A percentile compares a stretch with the other conserved stretches of the same genome.
These are phyloP conservation scores for Tonatia bakeri DNA, from an alignment of 2,113 vertebrate genomes.

Conservation along the genomic window DNA sequence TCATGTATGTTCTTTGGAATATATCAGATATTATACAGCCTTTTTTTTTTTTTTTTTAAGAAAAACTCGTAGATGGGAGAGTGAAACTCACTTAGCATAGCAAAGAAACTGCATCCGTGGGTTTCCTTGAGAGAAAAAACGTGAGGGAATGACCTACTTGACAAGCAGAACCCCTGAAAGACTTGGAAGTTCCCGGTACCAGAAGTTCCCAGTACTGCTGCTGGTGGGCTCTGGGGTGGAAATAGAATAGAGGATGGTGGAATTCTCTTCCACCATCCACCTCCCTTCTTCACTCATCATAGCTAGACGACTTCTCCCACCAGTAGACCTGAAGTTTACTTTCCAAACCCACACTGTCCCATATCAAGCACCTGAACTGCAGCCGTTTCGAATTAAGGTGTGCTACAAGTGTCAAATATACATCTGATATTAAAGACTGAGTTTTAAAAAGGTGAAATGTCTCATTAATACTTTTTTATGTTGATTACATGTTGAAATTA, in stretches of 20 bases:
- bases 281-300: background rate
- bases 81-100: background rate
- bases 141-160: background rate
- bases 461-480: background rate
- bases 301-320: background rate
- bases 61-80: background rate
- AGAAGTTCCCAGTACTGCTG: background rate
- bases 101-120: background rate
- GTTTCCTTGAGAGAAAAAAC: background rate
- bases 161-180: background rate
- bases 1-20: background rate
- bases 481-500: background rate
- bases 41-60: background rate
- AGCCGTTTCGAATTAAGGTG: background rate
- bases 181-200: too few species aligned
- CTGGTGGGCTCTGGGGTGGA: background rate
- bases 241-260: background rate
- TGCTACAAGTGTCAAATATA: background rate
- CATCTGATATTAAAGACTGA: background rate
- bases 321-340: background rate
- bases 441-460: background rate
- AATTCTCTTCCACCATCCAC: background rate
- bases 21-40: background rate
- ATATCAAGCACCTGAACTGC: background rate
- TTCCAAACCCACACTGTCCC: background rate